phyloP scores from a whole-genome alignment of 2,113 vertebrate species.

The Hippotragus niger region DNA sequence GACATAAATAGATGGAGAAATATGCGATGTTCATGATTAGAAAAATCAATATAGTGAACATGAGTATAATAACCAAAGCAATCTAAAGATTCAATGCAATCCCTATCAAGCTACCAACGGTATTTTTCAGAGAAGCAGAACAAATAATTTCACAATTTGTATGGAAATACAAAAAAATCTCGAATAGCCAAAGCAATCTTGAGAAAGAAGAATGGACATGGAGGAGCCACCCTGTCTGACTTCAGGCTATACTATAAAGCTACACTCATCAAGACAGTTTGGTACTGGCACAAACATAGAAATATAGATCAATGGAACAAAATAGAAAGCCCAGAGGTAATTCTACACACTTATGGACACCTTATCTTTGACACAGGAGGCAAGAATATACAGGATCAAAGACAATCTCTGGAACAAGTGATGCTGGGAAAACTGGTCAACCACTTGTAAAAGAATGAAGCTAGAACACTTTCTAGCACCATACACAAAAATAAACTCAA shows the following conservation, averaged over 20 bases:
- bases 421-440: neutral
- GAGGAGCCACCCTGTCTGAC: neutral
- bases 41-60: neutral
- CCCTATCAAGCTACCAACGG: neutral
- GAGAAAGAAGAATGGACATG: neutral
- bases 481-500: too few relatives aligned
- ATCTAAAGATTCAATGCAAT: neutral
- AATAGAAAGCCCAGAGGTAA: neutral
- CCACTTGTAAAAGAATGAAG: neutral
- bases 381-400: neutral
- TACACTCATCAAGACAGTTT: neutral
- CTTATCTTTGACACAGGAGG: neutral
- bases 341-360: neutral
- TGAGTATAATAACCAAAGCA: neutral
- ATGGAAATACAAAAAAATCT: neutral
- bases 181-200: neutral
- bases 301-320: neutral
- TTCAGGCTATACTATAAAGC: neutral
- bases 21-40: neutral
- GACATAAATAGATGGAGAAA: neutral
- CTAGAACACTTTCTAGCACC: neutral
- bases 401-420: neutral
- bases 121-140: neutral
- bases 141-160: neutral
- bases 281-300: neutral